Evolutionary conservation across 2,888 invertebrate species (phyloP), one percentile per base, ranked within the genome.

Genomic region (Papilio elwesi): DNA sequence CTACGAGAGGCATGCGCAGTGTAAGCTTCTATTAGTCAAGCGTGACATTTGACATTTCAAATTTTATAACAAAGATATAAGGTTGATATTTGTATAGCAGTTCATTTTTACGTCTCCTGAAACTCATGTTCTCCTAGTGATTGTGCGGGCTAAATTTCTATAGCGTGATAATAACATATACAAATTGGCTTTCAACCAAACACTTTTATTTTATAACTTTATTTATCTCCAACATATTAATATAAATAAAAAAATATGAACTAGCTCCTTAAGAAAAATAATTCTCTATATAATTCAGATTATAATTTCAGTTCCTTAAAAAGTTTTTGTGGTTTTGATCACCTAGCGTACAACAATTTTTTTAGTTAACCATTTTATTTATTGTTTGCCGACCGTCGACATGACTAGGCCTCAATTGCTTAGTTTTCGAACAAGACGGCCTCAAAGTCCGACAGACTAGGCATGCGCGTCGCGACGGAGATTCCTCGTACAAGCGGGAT

Each of bases 81-180:
- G 15, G 59, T 62, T 43, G n/a, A 62, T 43, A 62, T 43, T 62
- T 62, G 43, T 62, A 15, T 62, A 43, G 10, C 15, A 43, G 15
- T 62, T 43, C 38, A 15, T 43, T 2, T 43, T 10, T 0, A 10
- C 43, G 10, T n/a, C 6, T 8, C 43, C 7, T 62, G 9, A 38
- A n/a, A 62, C n/a, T 62, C 15, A 43, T 62, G 59, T 62, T 62
- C 15, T 62, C 59, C 6, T 62, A 62, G 59, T 62, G 43, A 11
- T 62, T 6, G n/a, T 62, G 59, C 59, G 59, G 59, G 59, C 43
- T n/a, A 62, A 62, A 62, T 62, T 62, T 62, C 43, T n/a, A 62
- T 62, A 62, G 43, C 43, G 43, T 36, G 43, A 43, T 9, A 13
- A 55, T 26, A 13, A 26, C 26, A 57, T 26, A 55, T 12, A 9